Base-by-base conservation (phyloP, 2,888 invertebrate species). In the Chloroclysta siterata region DNA sequence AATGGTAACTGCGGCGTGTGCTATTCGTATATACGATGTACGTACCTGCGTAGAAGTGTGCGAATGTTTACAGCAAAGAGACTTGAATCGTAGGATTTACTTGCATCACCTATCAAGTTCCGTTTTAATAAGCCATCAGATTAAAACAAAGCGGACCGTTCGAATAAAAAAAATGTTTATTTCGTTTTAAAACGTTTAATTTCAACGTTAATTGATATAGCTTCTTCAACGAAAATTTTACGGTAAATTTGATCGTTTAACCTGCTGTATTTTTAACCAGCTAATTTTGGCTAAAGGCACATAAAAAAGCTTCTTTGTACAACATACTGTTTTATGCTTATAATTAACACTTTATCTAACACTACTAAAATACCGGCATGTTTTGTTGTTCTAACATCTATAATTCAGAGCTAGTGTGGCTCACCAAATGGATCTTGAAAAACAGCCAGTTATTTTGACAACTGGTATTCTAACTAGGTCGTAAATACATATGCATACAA, bases 361-460 rank as follows among this genome's bases (percentile, higher is more conserved):
- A 67, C 80, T 73, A 79, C 84, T 78, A 84, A 89, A 88, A 88
- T 87, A 90, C 85, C 83, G 83, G 80, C 78, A 78, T 78, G 85
- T 84, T 89, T 88, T 89, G 87, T 90, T 89, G 79, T 88, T 86
- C 74, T 83, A 86, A 83, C 83, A 83, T 85, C 80, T 80, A 88
- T 89, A 89, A 90, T 86, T 87, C 85, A 85, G 77, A 77, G 77
- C 81, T 82, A 80, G 84, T 81, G 80, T 82, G 83, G 81, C 81
- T 76, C 83, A 76, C 81, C 83, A 87, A 90, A 90, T 88, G 88
- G 82, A 88, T 90, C 88, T 91, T 86, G 84, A 90, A 90, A 90
- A 90, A 89, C 89, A 89, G 87, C 88, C 85, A 87, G 85, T 87
- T 90, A 90, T 92, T 90, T 89, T 87, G 89, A 91, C 89, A 88